Evolutionary conservation across 2,797 vertebrate genomes (phyloP), one percentile per base, ranked within the genome.

Genomic region (Chanos chanos): DNA sequence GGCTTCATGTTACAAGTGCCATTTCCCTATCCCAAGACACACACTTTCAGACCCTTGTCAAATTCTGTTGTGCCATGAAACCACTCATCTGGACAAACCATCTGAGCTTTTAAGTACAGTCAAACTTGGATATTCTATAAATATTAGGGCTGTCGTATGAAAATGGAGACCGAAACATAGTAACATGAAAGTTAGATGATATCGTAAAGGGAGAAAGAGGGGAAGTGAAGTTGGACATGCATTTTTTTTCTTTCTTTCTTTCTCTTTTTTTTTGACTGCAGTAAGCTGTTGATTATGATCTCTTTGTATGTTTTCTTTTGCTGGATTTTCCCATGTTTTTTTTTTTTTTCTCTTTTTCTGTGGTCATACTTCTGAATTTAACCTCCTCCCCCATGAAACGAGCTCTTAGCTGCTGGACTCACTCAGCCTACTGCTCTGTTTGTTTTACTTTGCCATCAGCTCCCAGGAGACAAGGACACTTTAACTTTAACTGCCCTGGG

Each of bases 361-460:
- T 64, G 68, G 66, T 70, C 54, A 9, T 81, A 68, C 61, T 73
- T 81, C 70, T 77, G 75, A 70, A 72, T 78, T 79, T 72, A 79
- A 75, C 79, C 78, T 81, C 69, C 67, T 48, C 75, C 72, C 68
- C 68, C 67, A 21, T 67, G 74, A 80, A 77, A 70, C 51, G 43
- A 73, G 75, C 68, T 71, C 64, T 72, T 45, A 69, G 71, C 72
- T 66, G 66, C 76, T 74, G 70, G 77, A 77, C 74, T 72, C 76
- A 79, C 69, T 81, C 70, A 62, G 73, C 81, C 68, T 28, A 30
- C 15, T 40, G 73, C 68, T 81, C 77, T 84, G 87, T 90, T 91
- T 91, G 82, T 90, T 91, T 90, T 86, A 83, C 80, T 89, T 89
- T 87, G 88, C 86, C 80, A 75, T 75, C 74, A 79, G 77, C 79